A percentile compares a stretch with the other conserved stretches of the same genome.
phyloP scores from a whole-genome alignment of 2,113 vertebrate species.

The Turdus rufiventris region DNA sequence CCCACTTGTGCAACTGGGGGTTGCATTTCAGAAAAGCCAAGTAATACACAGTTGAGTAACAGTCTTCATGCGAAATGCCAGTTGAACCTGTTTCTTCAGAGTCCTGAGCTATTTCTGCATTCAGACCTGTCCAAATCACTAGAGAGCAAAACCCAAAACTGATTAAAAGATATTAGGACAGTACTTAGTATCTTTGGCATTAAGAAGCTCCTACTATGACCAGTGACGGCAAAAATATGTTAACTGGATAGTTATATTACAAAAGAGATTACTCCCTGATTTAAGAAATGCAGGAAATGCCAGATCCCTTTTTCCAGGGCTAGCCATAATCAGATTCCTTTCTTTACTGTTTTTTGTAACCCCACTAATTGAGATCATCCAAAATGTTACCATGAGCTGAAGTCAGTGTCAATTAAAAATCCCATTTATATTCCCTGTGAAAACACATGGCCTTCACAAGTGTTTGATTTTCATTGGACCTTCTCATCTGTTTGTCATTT shows the following conservation, averaged over 20 bases:
- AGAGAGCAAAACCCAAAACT: not conserved
- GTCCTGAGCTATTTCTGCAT: not conserved
- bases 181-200: not conserved
- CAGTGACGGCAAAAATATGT: not conserved
- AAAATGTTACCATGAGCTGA: slow-evolving; percentile 80
- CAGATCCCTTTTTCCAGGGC: slow-evolving; percentile 54
- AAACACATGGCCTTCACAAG: slow-evolving; percentile 82
- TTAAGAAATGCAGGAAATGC: slow-evolving; percentile 31
- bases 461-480: slow-evolving; percentile 80
- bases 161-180: not conserved
- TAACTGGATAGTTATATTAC: not conserved
- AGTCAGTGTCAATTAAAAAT: slow-evolving; percentile 93
- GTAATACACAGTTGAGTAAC: not conserved
- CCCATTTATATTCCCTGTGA: slow-evolving; percentile 81
- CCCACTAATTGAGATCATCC: slow-evolving; percentile 84
- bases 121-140: not conserved
- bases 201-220: not conserved
- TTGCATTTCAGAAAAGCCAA: not conserved
- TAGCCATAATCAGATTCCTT: slow-evolving; percentile 74
- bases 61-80: not conserved
- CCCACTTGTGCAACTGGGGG: not conserved
- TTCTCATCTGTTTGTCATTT: slow-evolving; percentile 93
- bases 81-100: not conserved
- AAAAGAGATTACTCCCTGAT: slow-evolving; percentile 26
- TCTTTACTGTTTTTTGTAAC: slow-evolving; percentile 83